Percentiles rank a stretch among this genome's conserved stretches.
Conservation (phyloP, 2,888 invertebrate species). For the Dicyrtoma fusca region DNA sequence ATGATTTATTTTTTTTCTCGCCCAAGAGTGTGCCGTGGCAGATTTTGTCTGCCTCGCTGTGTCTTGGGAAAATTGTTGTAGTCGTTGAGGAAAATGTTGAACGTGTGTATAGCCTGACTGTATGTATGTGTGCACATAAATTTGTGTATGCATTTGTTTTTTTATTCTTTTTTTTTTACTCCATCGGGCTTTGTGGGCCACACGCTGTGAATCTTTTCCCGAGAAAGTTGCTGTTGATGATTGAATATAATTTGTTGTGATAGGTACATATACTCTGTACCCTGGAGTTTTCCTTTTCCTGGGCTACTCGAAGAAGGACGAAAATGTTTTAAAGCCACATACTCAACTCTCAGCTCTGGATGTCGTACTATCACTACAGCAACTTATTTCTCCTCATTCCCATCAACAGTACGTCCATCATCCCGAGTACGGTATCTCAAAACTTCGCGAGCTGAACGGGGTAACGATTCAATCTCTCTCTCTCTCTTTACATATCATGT, state of each 20-base stretch:
- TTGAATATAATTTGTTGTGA: constrained; percentile 17
- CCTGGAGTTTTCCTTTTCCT: constrained; percentile 86
- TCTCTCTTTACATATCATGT: no score
- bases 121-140: no score
- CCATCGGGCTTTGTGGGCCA: no score
- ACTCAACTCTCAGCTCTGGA: constrained; percentile 83
- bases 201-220: no score
- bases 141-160: no score
- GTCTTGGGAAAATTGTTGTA: no score
- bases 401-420: constrained; percentile 54
- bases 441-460: constrained; percentile 52
- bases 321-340: constrained; percentile 77
- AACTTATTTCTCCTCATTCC: constrained; percentile 55
- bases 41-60: not conserved
- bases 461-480: constrained; percentile 40
- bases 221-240: no score
- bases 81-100: no score
- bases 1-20: no score
- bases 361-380: constrained; percentile 77
- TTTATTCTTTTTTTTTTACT: no score
- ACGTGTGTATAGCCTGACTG: no score
- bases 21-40: no score
- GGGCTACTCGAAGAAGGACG: constrained; percentile 88
- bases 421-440: constrained; percentile 47
- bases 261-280: constrained; percentile 75